phyloP scores from a whole-genome alignment of 2,888 invertebrate genomes.

The Drosophila robusta region DNA sequence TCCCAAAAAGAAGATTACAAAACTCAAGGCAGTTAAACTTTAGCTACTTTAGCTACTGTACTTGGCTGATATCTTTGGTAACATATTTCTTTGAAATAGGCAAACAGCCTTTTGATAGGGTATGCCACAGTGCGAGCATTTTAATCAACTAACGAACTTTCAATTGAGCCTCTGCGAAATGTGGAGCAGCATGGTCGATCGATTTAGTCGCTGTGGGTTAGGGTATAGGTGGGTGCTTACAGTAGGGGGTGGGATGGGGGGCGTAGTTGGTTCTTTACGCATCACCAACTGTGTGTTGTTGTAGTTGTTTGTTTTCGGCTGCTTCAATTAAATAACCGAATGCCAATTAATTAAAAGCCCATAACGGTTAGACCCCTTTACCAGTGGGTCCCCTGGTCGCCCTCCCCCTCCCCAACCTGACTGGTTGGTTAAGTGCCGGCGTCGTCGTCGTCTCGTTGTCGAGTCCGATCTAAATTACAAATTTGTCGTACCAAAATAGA shows the following conservation, averaged over 20 bases:
- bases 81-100: no score
- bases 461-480: constrained; percentile 73
- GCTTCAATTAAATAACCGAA: constrained; percentile 74
- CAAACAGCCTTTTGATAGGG: constrained; percentile 5
- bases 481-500: constrained; percentile 78
- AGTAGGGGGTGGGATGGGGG: background rate
- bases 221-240: background rate
- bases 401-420: background rate
- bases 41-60: no score
- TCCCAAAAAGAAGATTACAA: no score
- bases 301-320: constrained; percentile 30
- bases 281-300: constrained; percentile 45
- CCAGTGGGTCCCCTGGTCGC: background rate
- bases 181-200: constrained; percentile 26
- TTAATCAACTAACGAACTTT: constrained; percentile 44
- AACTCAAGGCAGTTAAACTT: no score
- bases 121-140: constrained; percentile 25
- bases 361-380: constrained; percentile 59
- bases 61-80: no score
- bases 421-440: constrained; percentile 36
- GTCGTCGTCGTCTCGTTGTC: constrained; percentile 32
- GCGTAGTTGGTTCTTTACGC: constrained; percentile 47
- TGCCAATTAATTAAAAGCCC: constrained; percentile 78
- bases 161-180: constrained; percentile 38
- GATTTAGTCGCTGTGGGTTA: background rate